Evolutionary conservation across 2,113 vertebrate species (phyloP).

Genomic region (Chaetodon trifascialis): DNA sequence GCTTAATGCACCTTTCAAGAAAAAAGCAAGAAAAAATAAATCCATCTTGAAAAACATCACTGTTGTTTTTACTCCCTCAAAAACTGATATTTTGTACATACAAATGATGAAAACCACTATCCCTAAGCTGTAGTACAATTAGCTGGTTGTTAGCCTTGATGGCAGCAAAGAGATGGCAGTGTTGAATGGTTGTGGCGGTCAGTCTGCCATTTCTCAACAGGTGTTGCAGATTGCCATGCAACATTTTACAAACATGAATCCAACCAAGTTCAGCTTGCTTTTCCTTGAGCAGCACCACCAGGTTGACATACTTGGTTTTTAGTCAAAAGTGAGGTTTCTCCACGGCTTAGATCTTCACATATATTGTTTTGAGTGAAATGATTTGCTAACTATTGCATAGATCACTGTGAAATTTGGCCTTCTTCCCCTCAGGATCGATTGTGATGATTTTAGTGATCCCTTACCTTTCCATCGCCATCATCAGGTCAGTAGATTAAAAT

Average conservation of each 20-base stretch:
- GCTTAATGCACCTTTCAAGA: not conserved
- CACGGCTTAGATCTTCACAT: not conserved
- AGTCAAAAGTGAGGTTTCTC: no score
- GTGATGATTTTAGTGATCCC: no score
- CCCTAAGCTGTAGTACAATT: not conserved
- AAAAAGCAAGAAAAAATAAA: not conserved
- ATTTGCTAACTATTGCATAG: not conserved
- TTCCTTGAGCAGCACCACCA: no score
- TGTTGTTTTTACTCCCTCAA: not conserved
- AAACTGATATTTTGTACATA: not conserved
- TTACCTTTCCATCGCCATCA: not conserved
- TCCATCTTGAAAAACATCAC: not conserved
- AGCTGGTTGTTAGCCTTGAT: no score
- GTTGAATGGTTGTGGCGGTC: no score
- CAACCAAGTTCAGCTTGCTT: no score
- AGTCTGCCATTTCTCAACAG: not conserved
- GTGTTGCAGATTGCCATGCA: not conserved
- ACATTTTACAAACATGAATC: no score
- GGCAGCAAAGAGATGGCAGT: not conserved
- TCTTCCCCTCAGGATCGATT: not conserved
- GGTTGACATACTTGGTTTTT: no score
- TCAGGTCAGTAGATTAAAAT: not conserved
- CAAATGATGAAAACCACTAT: not conserved
- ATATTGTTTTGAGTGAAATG: not conserved
- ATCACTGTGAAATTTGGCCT: not conserved